Percentiles rank a stretch among this genome's conserved stretches.
phyloP scores from a whole-genome alignment of 2,797 vertebrate genomes.

The Pseudochromis fuscus region DNA sequence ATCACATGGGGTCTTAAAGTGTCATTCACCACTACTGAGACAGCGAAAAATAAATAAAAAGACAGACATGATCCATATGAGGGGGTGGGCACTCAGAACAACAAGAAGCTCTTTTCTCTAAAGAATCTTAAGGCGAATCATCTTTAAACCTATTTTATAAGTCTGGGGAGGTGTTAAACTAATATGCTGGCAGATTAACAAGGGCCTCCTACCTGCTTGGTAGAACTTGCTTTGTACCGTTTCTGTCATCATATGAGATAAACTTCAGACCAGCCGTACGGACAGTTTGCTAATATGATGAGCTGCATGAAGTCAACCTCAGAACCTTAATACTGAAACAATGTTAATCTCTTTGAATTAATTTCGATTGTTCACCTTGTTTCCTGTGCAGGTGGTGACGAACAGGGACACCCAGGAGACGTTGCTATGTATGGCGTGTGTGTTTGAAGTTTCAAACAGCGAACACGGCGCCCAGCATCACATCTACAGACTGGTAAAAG shows the following conservation, averaged over 20 bases:
- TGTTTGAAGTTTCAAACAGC: conserved; percentile 99
- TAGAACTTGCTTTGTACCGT: too few species aligned
- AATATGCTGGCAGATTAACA: background rate
- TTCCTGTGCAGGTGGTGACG: conserved; percentile 92
- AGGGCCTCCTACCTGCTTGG: background rate
- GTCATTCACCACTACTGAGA: conserved; percentile 52
- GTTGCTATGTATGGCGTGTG: conserved; percentile 99
- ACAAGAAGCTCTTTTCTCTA: background rate
- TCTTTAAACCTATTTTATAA: conserved; percentile 6
- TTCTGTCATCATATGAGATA: too few species aligned
- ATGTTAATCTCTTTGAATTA: too few species aligned
- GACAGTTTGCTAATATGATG: too few species aligned
- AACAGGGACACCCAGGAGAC: conserved; percentile 99
- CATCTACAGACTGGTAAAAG: conserved; percentile 99
- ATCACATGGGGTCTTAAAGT: conserved; percentile 71
- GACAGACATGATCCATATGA: background rate
- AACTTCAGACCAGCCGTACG: too few species aligned
- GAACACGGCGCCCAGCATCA: conserved; percentile 99
- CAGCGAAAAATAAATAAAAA: conserved; percentile 38
- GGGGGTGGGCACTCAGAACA: background rate
- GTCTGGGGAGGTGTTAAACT: background rate
- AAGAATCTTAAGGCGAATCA: background rate
- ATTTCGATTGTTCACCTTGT: too few species aligned
- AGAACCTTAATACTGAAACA: too few species aligned
- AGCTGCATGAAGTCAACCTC: too few species aligned